Conservation (phyloP, 2,113 vertebrate species). For the Pseudonaja textilis region DNA sequence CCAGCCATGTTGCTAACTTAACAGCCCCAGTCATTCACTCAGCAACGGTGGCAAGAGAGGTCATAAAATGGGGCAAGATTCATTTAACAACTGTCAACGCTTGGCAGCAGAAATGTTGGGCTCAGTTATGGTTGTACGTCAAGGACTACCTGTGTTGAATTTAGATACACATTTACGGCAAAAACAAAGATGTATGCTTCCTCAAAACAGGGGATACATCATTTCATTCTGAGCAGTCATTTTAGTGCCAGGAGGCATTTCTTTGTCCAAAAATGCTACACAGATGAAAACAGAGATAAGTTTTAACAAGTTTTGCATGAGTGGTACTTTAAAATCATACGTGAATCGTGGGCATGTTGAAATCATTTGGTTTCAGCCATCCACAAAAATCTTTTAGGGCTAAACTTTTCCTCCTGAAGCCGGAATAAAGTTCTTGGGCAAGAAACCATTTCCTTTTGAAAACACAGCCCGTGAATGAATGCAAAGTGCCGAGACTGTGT, state of each 20-base stretch:
- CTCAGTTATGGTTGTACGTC: background rate
- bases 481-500: background rate
- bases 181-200: background rate
- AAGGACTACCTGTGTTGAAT: background rate
- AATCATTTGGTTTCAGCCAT: background rate
- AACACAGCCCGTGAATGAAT: background rate
- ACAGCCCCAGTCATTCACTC: background rate
- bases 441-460: background rate
- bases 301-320: background rate
- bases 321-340: background rate
- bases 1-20: background rate
- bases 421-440: background rate
- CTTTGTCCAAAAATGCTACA: no score
- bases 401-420: background rate
- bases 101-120: no score
- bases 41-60: no score
- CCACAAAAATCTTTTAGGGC: background rate
- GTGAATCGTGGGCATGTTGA: background rate
- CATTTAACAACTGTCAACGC: no score
- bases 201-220: background rate
- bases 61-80: no score
- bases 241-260: accelerated
- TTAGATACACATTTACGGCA: background rate
- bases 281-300: background rate
- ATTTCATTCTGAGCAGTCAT: background rate